Evolutionary conservation across 2,797 vertebrate species (phyloP), one percentile per base, ranked within the genome.

Genomic region (Ficedula albicollis): DNA sequence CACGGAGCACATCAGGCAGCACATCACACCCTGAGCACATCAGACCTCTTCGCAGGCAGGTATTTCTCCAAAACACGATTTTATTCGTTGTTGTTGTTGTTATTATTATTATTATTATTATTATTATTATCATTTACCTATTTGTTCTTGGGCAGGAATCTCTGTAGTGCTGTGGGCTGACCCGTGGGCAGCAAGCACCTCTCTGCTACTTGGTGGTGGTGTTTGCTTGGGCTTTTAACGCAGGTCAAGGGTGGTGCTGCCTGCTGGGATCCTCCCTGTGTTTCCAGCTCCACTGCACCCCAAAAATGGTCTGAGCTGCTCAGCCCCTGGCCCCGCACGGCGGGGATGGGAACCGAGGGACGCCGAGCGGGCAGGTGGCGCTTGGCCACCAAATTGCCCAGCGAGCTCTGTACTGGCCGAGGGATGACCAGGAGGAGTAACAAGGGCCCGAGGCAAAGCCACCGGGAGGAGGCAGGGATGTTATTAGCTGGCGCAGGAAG

Each of bases 391-490:
- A 38, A 54, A 63, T 56, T 34, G 52, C 72, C 55, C 82, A 12
- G 30, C 7, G 2, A 48, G 79, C 66, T 52, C 79, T 55, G 58
- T 27, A 6, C 60, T 41, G 93, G 91, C 88, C 83, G 3, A 81
- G 87, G 88, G 68, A 84, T 91, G 90, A 94, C 93, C 95, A 75
- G 93, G 60, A 89, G 80, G 91, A 91, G 69, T 54, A 75, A 81
- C 14, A 64, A 94, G 9, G 62, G 89, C 95, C 93, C 15, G 79
- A 91, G 95, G 95, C 87, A 41, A 80, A 91, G 91, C 94, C 90
- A 86, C 36, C 6, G 66, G 93, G 94, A 39, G 83, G 54, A 25
- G 15, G 9, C 66, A 21, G 48, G 81, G 83, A 84, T 81, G 77
- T 60, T 63, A 55, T 94, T 89, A 96, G 49, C 79, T 6, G 44